Evolutionary conservation across 2,113 vertebrate species (phyloP).

Genomic region (Laticauda colubrina): DNA sequence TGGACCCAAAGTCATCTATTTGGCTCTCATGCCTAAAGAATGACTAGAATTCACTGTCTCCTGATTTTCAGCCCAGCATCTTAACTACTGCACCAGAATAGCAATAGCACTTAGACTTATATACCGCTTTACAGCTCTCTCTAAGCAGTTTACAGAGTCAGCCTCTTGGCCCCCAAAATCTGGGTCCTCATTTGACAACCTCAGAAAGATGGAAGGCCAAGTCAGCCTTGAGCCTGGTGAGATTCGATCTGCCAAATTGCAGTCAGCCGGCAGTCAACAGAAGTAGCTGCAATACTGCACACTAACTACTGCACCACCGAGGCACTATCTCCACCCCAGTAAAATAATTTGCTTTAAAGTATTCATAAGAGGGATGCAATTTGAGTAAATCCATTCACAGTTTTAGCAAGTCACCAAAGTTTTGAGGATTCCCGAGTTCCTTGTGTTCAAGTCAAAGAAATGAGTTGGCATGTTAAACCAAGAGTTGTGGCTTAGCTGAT

Average conservation of each 20-base stretch:
- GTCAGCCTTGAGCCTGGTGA: too few species aligned
- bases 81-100: not conserved
- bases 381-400: not conserved
- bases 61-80: not conserved
- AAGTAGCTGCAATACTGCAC: too few species aligned
- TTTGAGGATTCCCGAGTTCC: not conserved
- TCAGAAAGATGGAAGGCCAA: too few species aligned
- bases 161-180: too few species aligned
- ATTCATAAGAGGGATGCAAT: not conserved
- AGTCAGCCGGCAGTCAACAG: too few species aligned
- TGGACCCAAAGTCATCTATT: not conserved
- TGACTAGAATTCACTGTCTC: not conserved
- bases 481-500: slow-evolving; percentile 53
- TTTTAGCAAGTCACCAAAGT: not conserved
- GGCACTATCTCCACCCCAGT: not conserved
- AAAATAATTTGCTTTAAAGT: not conserved
- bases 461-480: slow-evolving; percentile 61
- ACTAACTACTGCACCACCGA: not conserved
- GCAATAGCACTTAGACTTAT: too few species aligned
- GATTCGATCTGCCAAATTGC: too few species aligned
- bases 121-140: too few species aligned
- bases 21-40: not conserved
- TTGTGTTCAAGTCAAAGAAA: fast-evolving
- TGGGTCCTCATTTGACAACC: too few species aligned
- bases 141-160: too few species aligned